phyloP scores from a whole-genome alignment of 37 sponge, comb jelly and placozoan genomes.

The Bolinopsis microptera region DNA sequence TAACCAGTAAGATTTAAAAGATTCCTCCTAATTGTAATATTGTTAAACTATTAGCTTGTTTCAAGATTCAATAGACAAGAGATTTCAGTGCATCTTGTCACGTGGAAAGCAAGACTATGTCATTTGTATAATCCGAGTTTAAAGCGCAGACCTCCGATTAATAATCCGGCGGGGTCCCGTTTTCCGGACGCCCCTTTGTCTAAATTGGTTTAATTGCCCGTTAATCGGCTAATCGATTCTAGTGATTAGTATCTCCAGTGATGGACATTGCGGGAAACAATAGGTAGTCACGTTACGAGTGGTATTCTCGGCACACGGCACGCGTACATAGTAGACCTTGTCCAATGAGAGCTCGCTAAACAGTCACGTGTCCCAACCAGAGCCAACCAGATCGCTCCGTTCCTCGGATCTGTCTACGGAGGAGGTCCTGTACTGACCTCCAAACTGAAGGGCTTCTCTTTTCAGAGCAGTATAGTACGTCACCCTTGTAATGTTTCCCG shows the following conservation, averaged over 20 bases:
- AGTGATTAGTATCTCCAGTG: slow-evolving; percentile 17
- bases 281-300: slow-evolving; percentile 27
- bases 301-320: not conserved
- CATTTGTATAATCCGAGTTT: not conserved
- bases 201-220: slow-evolving; percentile 39
- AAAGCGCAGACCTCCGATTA: not conserved
- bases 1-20: not conserved
- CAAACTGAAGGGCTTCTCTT: not conserved
- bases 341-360: not conserved
- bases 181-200: slow-evolving; percentile 42
- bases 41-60: not conserved
- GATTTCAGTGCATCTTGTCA: not conserved
- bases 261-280: slow-evolving; percentile 26
- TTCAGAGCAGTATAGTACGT: not conserved
- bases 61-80: not conserved
- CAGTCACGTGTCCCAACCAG: not conserved
- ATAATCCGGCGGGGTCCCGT: not conserved
- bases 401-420: not conserved
- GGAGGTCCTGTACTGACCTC: not conserved
- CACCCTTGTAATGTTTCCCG: not conserved
- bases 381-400: not conserved
- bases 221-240: slow-evolving; percentile 32
- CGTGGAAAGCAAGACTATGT: not conserved
- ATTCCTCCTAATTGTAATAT: not conserved
- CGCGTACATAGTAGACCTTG: not conserved